Evolutionary conservation across 2,888 invertebrate genomes (phyloP), one percentile per base, ranked within the genome.

Genomic region (Hemaris fuciformis): DNA sequence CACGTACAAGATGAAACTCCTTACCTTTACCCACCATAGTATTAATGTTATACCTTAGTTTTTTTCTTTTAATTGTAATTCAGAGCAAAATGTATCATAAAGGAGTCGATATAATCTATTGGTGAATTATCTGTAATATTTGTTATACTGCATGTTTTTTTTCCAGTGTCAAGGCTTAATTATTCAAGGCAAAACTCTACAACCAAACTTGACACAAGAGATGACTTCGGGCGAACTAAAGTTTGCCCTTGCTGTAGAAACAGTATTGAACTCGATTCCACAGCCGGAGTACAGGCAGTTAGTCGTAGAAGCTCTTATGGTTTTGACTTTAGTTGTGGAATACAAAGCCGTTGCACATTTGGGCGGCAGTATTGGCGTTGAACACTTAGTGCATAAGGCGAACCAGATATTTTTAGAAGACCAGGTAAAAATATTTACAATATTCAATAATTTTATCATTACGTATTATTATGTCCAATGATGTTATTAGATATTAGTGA

Each of bases 161-260:
- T 87, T 81, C 13, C 75, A 91, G 96, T 99, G 99, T 79, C 97
- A 98, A 93, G 99, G 99, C 1, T 91, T 99, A 60, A 95, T 97
- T 7, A 98, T 99, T 67, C 98, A 98, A 84, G 98, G 97, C 0
- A 96, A 97, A 83, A 94, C 98, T 25, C 90, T 99, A 22, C 97
- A 97, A 61, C 98, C 98, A 79, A 97, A 97, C 86, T 92, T 99
- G 59, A 99, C 99, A 0, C 98, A 98, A 91, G 99, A 99, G 95
- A 99, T 99, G 99, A 99, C 99, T 0, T 95, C 99, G 0, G 99
- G 99, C 45, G 99, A 99, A 90, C 89, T 99, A 74, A 99, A 99
- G 91, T 99, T 99, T 89, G 99, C 99, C 0, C 93, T 99, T 15
- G 98, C 98, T 61, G 99, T 99, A 0, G 99, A 99, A 89, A 97